Percentiles rank a stretch among this genome's conserved stretches.
Conservation (phyloP, 2,888 invertebrate species). For the Dicycla oo region DNA sequence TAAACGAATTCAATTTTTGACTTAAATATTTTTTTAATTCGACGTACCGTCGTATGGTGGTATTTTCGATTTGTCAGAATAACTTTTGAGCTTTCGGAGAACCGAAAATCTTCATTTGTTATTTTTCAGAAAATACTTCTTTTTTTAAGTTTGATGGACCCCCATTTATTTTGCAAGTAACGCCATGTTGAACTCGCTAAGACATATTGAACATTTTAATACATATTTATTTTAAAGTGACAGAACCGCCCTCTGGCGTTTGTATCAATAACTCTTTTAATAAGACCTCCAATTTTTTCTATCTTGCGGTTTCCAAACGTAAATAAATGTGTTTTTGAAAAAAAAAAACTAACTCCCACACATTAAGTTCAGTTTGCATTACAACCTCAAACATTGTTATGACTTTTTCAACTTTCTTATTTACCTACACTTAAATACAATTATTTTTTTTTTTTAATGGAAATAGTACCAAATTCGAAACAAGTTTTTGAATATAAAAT, state of each 20-base stretch:
- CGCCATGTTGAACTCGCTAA: neutral
- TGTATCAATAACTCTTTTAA: constrained; percentile 4
- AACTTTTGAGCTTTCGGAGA: neutral
- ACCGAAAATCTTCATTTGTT: neutral
- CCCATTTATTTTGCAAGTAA: neutral
- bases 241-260: constrained; percentile 17
- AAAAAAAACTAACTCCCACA: neutral
- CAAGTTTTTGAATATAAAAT: neutral
- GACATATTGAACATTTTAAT: constrained; percentile 24
- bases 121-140: neutral
- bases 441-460: neutral
- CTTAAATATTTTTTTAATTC: neutral
- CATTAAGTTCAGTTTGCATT: neutral
- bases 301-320: neutral
- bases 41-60: neutral
- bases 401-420: neutral
- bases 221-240: constrained; percentile 20
- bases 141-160: neutral
- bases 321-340: neutral
- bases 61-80: neutral
- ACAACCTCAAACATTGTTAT: neutral
- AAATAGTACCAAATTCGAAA: neutral
- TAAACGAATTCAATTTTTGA: neutral
- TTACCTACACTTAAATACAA: neutral
- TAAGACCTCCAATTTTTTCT: neutral